Evolutionary conservation across 2,113 vertebrate species (phyloP), one percentile per base, ranked within the genome.

Genomic region (Sarotherodon lohbergeri): DNA sequence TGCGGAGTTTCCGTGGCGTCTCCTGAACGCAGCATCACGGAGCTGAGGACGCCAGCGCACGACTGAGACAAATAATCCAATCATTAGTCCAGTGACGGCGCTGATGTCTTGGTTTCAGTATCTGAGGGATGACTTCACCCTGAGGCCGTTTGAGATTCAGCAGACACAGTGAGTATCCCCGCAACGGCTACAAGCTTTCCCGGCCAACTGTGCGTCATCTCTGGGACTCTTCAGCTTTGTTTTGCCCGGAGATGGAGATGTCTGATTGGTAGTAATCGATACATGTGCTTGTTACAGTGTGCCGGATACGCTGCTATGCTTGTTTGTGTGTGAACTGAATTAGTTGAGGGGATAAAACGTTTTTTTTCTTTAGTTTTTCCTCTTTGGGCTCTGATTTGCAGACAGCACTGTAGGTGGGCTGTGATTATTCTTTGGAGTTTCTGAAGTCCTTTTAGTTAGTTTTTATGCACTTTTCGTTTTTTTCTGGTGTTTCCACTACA

Each of bases 111-210:
- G 94, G 92, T 78, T 94, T 5, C 91, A 89, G 84, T 81, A 92
- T 43, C 89, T 93, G 89, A 89, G 87, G 86, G 95, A 95, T 93
- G 94, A 94, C 32, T 94, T 94, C 79, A 89, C 82, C 52, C 89
- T 94, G 93, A 95, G 52, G 10, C 93, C 95, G 82, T 94, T 92
- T 78, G 95, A 94, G 89, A 32, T 17, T 1, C 71, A 82, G 63
- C 71, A 81, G 6, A 61, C 92, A 13, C 83, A 17, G 95, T 95
- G 57, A 95, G 95, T 93, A 13, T 17, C 13, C 19, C 68, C 17
- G 4, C 17, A 76, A 76, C 71, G 43, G 24, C 43, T 19, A 16
- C 41, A 48, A 19, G 71, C 43, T 7, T 34, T 41, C 48, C 85
- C n/a, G 54, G 16, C 66, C 7, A 32, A 36, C 54, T 78, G 16